These are phyloP conservation scores for Dreissena rostriformis DNA, from an alignment of 1,140 invertebrate genomes.

Conservation along the genomic window DNA sequence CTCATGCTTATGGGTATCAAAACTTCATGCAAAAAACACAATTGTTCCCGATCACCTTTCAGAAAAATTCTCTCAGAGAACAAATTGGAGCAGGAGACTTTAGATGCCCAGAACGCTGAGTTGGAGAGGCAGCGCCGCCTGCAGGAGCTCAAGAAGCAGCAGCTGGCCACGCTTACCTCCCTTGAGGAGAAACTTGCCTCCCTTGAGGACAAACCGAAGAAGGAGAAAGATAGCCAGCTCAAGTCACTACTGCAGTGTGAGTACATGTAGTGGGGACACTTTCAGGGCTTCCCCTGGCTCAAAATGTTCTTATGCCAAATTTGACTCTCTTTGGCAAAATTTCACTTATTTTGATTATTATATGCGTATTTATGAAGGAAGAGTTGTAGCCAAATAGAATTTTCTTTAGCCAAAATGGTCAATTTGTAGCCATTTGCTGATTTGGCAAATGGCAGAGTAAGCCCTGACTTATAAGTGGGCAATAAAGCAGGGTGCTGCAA, in stretches of 20 bases:
- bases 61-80: slow-evolving; percentile 96
- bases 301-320: too few relatives aligned
- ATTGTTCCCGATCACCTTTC: slow-evolving; percentile 75
- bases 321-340: too few relatives aligned
- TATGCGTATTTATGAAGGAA: too few relatives aligned
- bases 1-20: background rate
- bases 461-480: too few relatives aligned
- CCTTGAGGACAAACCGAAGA: slow-evolving; percentile 58
- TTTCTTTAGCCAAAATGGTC: too few relatives aligned
- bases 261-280: background rate
- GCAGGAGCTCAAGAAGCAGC: slow-evolving; percentile 73
- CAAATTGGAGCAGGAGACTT: slow-evolving; percentile 94
- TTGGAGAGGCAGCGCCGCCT: slow-evolving; percentile 87
- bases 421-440: too few relatives aligned
- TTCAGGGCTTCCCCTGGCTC: too few relatives aligned
- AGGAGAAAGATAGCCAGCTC: slow-evolving; percentile 77
- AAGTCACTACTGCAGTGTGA: slow-evolving; percentile 78
- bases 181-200: slow-evolving; percentile 55
- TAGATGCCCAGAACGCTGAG: slow-evolving; percentile 96
- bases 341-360: too few relatives aligned
- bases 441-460: too few relatives aligned
- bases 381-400: too few relatives aligned
- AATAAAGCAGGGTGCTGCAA: too few relatives aligned
- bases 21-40: background rate
- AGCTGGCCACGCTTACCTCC: slow-evolving; percentile 52